phyloP scores from a whole-genome alignment of 2,888 invertebrate species.

The Epirrhoe alternata region DNA sequence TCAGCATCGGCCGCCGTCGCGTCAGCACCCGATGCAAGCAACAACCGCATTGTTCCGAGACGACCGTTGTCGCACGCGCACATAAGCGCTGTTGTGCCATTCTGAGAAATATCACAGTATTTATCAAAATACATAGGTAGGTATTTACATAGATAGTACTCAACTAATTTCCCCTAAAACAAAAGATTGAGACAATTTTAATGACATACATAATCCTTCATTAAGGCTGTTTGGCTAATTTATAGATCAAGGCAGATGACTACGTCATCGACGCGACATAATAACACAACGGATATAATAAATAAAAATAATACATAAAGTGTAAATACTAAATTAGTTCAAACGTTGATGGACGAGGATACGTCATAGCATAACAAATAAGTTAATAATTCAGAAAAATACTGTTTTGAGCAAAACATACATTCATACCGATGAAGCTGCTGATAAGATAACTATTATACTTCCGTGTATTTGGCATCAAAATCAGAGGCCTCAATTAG shows the following conservation, averaged over 20 bases:
- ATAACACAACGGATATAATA: background rate
- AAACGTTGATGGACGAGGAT: background rate
- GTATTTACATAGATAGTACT: background rate
- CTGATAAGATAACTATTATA: background rate
- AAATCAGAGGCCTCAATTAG: background rate
- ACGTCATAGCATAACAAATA: background rate
- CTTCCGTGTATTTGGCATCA: background rate
- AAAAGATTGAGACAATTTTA: background rate
- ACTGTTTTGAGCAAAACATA: background rate
- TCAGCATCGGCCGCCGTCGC: slow-evolving; percentile 96
- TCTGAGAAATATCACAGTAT: slow-evolving; percentile 79
- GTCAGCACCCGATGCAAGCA: slow-evolving; percentile 96
- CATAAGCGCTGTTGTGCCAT: slow-evolving; percentile 97
- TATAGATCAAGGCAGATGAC: slow-evolving; percentile 4
- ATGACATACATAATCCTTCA: background rate
- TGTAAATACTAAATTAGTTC: background rate
- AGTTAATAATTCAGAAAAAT: background rate
- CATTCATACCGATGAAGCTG: background rate
- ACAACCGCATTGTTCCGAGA: slow-evolving; percentile 91
- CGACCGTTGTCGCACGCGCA: slow-evolving; percentile 95
- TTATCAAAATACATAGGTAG: background rate
- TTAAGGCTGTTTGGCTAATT: background rate
- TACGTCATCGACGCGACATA: background rate
- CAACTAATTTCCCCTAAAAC: background rate
- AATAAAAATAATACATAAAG: background rate